These are phyloP conservation scores for Artemia franciscana DNA, from an alignment of 1,140 invertebrate species.

Conservation along the genomic window DNA sequence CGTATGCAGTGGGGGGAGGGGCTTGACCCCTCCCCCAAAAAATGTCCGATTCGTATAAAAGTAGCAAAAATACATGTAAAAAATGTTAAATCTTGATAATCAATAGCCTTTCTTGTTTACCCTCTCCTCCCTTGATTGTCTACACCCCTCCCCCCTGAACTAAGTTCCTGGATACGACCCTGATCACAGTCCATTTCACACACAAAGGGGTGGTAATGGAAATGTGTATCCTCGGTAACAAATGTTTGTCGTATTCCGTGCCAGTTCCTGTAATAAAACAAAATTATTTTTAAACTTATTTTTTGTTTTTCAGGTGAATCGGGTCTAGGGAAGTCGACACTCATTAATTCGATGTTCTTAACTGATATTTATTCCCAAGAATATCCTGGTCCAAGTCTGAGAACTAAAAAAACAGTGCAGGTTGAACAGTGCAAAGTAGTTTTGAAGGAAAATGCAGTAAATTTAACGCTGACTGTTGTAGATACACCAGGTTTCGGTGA, in stretches of 20 bases:
- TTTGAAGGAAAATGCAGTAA: constrained; percentile 52
- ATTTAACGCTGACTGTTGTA: constrained; percentile 30
- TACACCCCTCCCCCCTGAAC: neutral
- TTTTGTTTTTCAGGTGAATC: constrained; percentile 50
- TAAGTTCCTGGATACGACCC: neutral
- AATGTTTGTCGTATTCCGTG: neutral
- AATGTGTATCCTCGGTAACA: neutral
- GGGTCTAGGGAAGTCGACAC: constrained; percentile 89
- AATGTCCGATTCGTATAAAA: too few relatives aligned
- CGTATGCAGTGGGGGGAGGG: neutral
- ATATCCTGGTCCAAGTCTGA: constrained; percentile 63
- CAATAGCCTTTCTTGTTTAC: neutral
- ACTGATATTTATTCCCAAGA: constrained; percentile 83
- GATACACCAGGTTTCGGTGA: constrained; percentile 46
- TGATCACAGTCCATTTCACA: too few relatives aligned
- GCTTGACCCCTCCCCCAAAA: neutral
- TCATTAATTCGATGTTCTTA: constrained; percentile 98
- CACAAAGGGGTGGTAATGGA: too few relatives aligned
- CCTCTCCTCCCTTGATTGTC: neutral
- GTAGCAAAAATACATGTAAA: too few relatives aligned
- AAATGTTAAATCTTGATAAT: too few relatives aligned
- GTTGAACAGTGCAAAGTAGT: constrained; percentile 82
- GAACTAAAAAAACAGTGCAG: constrained; percentile 68
- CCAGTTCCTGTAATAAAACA: too few relatives aligned
- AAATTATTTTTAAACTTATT: too few relatives aligned